Conservation (phyloP, 2,113 vertebrate genomes). For the Gymnorhina tibicen region DNA sequence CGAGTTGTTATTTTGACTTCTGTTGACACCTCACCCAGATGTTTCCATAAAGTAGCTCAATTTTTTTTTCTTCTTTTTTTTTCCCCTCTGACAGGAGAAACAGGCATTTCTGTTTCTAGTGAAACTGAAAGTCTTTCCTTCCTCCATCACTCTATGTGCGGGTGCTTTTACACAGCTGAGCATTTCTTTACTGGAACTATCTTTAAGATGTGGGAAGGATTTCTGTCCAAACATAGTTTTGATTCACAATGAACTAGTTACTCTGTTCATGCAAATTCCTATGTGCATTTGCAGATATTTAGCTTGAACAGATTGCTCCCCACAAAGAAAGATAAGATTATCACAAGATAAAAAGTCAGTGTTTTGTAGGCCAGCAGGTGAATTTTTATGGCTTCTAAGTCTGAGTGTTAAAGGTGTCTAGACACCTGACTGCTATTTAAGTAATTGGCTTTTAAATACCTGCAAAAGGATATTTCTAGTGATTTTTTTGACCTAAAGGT, state of each 20-base stretch:
- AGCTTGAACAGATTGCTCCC: not conserved
- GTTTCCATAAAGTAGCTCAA: constrained; percentile 1
- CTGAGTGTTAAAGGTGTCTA: not conserved
- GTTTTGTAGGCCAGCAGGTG: not conserved
- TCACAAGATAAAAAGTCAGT: not conserved
- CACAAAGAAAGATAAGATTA: not conserved
- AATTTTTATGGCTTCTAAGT: not conserved
- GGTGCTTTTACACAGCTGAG: not conserved
- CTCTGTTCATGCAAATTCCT: not conserved
- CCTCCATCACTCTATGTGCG: not conserved
- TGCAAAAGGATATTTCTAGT: not conserved
- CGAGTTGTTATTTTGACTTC: not conserved
- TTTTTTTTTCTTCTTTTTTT: not conserved
- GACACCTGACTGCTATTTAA: not conserved
- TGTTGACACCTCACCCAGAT: not conserved
- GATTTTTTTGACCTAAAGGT: not conserved
- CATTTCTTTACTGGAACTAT: not conserved
- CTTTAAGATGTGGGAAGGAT: not conserved
- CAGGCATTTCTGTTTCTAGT: not conserved
- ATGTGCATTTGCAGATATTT: not conserved
- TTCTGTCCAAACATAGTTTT: not conserved
- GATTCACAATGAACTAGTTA: not conserved
- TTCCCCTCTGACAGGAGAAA: not conserved
- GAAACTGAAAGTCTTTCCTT: not conserved
- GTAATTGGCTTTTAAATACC: not conserved